A percentile compares a stretch with the other conserved stretches of the same genome.
Conservation (phyloP, 2,888 invertebrate genomes). For the Chrysotoxum bicinctum region DNA sequence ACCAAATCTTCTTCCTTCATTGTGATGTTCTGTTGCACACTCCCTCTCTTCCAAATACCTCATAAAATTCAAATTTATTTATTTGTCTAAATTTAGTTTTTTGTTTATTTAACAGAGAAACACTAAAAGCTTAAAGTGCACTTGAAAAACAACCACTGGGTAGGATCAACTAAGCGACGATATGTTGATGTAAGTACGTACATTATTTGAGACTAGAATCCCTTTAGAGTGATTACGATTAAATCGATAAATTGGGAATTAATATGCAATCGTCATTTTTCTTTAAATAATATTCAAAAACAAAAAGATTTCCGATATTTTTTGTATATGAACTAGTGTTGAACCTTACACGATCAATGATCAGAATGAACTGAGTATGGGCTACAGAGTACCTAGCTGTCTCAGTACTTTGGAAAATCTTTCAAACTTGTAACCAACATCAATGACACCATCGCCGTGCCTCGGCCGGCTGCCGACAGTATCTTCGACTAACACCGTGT, state of each 20-base stretch:
- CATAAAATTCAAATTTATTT: slow-evolving; percentile 37
- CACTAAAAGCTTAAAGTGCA: not conserved
- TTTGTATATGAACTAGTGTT: slow-evolving; percentile 26
- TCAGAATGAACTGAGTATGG: slow-evolving; percentile 56
- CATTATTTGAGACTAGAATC: not conserved
- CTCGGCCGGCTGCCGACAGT: not conserved
- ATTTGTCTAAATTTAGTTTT: slow-evolving; percentile 25
- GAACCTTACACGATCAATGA: slow-evolving; percentile 61
- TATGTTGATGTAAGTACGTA: slow-evolving; percentile 13
- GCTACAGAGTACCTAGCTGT: slow-evolving; percentile 24
- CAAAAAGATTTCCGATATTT: not conserved
- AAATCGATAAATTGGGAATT: slow-evolving; percentile 6
- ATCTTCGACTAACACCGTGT: not conserved
- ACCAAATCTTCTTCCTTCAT: slow-evolving; percentile 90
- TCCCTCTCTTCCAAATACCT: slow-evolving; percentile 1
- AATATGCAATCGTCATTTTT: slow-evolving; percentile 8
- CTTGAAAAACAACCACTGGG: slow-evolving; percentile 5
- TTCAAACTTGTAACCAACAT: not conserved
- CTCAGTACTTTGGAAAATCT: slow-evolving; percentile 56
- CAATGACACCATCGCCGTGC: not conserved
- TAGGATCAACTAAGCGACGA: not conserved
- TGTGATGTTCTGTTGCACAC: slow-evolving; percentile 48
- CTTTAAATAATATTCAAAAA: slow-evolving; percentile 4
- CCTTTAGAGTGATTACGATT: not conserved
- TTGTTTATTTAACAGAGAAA: not conserved